Evolutionary conservation across 2,113 vertebrate species (phyloP).

Genomic region (Pterophyllum scalare): DNA sequence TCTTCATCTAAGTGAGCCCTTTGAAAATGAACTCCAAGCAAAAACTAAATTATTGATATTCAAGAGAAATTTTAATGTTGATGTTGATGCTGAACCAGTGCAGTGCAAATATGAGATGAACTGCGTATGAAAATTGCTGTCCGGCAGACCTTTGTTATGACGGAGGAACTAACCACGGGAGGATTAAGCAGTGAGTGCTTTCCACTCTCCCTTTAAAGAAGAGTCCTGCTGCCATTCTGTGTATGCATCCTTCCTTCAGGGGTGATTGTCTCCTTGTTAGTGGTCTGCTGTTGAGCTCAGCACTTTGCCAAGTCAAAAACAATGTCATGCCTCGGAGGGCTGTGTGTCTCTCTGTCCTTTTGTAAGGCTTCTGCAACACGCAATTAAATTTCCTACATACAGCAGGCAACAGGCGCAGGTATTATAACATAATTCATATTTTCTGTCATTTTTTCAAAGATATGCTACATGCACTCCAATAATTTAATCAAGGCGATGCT

Average conservation of each 20-base stretch:
- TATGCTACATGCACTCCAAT: neutral
- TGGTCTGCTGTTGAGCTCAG: conserved; percentile 78
- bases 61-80: conserved; percentile 63
- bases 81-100: conserved; percentile 20
- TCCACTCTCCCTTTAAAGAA: conserved; percentile 60
- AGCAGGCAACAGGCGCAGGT: conserved; percentile 53
- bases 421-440: conserved; percentile 15
- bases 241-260: conserved; percentile 68
- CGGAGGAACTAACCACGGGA: conserved; percentile 48
- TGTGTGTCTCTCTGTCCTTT: conserved; percentile 69
- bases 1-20: conserved; percentile 64
- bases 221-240: conserved; percentile 60
- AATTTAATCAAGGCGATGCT: neutral
- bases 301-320: conserved; percentile 82
- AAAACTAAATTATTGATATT: conserved; percentile 72
- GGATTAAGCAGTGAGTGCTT: conserved; percentile 42
- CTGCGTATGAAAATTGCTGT: conserved; percentile 39
- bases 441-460: neutral
- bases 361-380: conserved; percentile 55
- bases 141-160: conserved; percentile 52
- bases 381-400: conserved; percentile 63
- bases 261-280: conserved; percentile 74
- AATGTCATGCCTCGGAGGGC: conserved; percentile 77
- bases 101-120: conserved; percentile 55
- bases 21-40: conserved; percentile 76